Base-by-base conservation (phyloP, 2,113 vertebrate genomes). In the Dasyprocta punctata region DNA sequence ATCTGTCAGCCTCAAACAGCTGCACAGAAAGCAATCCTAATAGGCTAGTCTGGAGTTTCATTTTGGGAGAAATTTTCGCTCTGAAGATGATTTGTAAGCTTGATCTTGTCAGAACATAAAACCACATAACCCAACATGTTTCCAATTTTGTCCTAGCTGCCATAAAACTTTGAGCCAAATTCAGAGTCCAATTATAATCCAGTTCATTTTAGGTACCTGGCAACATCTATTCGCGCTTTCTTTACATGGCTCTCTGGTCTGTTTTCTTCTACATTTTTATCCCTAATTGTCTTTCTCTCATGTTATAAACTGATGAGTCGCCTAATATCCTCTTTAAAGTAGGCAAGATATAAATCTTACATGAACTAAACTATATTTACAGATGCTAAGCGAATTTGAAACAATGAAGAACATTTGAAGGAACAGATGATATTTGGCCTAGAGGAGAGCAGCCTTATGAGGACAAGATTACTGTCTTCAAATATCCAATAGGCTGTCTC, bases 201-300 rank as follows among this genome's bases (percentile, higher is more conserved):
- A 97, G 96, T 97, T 97, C 97, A 97, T 97, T 96, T 97, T 97
- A 97, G 97, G 97, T 97, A 97, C 96, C 97, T 97, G 96, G 97
- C 96, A 97, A 97, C 96, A 97, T 97, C 85, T 95, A 92, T 97
- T 94, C 38, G 3, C 90, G 86, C 58, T 97, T 97, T 80, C 89
- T 97, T 96, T 98, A 81, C 96, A 92, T 97, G 83, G 96, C 93
- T 78, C 56, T 94, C 89, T 97, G 89, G 52, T 96, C 95, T 95
- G 87, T 96, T 97, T 97, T 95, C 92, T 88, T 96, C 89, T 60
- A 92, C 89, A 90, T 94, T 96, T 97, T 96, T 97, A 95, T 94
- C 54, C 89, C 89, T 95, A 97, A 97, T 97, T 97, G 85, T 97
- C 94, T 96, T 96, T 97, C 95, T 93, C 94, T 97, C 90, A 96